Percentiles rank a stretch among this genome's conserved stretches.
Evolutionary conservation across 1,140 invertebrate genomes (phyloP).

Genomic region (Augochlora pura): DNA sequence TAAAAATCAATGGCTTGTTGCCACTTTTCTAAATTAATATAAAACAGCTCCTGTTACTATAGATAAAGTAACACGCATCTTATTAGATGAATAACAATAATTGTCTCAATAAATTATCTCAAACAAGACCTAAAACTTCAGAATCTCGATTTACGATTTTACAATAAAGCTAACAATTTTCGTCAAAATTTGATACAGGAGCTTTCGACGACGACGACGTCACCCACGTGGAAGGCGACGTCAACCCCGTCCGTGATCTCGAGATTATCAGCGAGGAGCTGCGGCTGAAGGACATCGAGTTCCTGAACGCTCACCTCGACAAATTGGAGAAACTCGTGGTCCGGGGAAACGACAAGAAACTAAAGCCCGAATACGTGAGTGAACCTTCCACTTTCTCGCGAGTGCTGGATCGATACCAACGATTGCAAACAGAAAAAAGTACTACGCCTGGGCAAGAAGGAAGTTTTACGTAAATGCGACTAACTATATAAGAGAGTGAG

Average conservation of each 20-base stretch:
- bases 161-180: neutral
- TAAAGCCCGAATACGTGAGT: slow-evolving; percentile 97
- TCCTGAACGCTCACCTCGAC: slow-evolving; percentile 89
- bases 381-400: neutral
- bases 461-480: slow-evolving; percentile 7
- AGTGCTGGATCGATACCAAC: neutral
- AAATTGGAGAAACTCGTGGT: slow-evolving; percentile 93
- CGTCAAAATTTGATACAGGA: slow-evolving; percentile 81
- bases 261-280: slow-evolving; percentile 98
- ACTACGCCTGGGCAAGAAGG: neutral
- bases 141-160: neutral
- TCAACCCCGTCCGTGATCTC: slow-evolving; percentile 97
- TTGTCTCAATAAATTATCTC: too few species aligned
- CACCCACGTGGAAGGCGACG: slow-evolving; percentile 98
- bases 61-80: too few species aligned
- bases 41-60: too few species aligned
- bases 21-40: too few species aligned
- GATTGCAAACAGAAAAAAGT: neutral
- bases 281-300: slow-evolving; percentile 96
- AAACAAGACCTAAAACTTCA: neutral
- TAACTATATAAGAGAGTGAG: neutral
- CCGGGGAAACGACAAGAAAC: slow-evolving; percentile 96
- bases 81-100: too few species aligned
- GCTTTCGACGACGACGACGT: slow-evolving; percentile 99
- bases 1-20: too few species aligned